A percentile compares a stretch with the other conserved stretches of the same genome.
Conservation (phyloP, 1,140 invertebrate species). For the Heliconius hermathena region DNA sequence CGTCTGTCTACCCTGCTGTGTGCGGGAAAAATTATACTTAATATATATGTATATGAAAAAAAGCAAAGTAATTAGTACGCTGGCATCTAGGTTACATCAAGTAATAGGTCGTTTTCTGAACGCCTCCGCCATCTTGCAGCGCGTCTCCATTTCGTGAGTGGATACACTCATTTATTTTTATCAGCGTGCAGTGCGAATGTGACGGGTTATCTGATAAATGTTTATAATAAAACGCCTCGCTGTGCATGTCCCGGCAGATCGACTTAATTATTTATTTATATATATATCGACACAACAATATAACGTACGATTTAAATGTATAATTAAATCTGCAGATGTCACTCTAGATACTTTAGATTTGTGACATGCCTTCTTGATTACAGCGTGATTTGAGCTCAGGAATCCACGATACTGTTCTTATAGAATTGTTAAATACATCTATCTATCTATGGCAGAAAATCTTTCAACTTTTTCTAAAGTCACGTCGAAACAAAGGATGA, state of each 20-base stretch:
- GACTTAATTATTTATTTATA: slow-evolving; percentile 64
- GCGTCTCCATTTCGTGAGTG: slow-evolving; percentile 40
- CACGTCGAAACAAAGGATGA: slow-evolving; percentile 36
- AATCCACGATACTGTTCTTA: neutral
- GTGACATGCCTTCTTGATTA: neutral
- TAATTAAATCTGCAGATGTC: slow-evolving; percentile 35
- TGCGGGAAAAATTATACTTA: neutral
- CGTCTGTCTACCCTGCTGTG: too few species aligned
- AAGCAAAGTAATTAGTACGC: neutral
- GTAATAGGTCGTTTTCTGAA: slow-evolving; percentile 22
- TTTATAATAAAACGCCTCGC: slow-evolving; percentile 52
- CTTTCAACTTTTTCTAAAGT: slow-evolving; percentile 16
- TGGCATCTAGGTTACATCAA: neutral
- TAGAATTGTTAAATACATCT: neutral
- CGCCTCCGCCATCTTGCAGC: slow-evolving; percentile 10
- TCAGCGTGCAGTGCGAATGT: slow-evolving; percentile 44
- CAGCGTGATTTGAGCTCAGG: neutral
- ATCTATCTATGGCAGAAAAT: neutral
- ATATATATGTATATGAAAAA: neutral
- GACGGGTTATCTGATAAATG: slow-evolving; percentile 62
- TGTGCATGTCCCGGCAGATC: slow-evolving; percentile 55
- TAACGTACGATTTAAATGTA: slow-evolving; percentile 12
- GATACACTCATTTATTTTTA: slow-evolving; percentile 57
- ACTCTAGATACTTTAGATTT: slow-evolving; percentile 2
- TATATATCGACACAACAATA: slow-evolving; percentile 32